Conservation (phyloP, 37 sponge, comb jelly and placozoan species). For the Crambe crambe region DNA sequence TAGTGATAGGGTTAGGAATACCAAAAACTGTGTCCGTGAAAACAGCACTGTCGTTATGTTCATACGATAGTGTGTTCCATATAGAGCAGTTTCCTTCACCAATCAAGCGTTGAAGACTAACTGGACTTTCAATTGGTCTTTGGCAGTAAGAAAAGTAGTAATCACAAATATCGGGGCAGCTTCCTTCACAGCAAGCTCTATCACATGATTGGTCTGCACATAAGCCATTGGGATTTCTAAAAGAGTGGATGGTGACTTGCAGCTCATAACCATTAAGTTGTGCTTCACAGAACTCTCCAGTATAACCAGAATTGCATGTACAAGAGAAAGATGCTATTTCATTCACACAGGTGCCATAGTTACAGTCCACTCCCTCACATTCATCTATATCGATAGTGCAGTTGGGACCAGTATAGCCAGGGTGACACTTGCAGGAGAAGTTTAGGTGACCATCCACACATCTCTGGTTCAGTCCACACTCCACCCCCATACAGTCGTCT, state of each 20-base stretch:
- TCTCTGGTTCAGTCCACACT: no score
- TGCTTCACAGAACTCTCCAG: slow-evolving; percentile 51
- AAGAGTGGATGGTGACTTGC: neutral
- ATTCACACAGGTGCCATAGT: slow-evolving; percentile 56
- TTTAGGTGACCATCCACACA: no score
- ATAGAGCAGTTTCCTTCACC: neutral
- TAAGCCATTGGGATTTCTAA: neutral
- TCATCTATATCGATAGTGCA: slow-evolving; percentile 68
- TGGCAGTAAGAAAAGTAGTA: slow-evolving; percentile 3
- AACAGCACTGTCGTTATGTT: neutral
- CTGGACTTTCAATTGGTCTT: neutral
- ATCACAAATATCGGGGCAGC: neutral
- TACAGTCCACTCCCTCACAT: slow-evolving; percentile 48
- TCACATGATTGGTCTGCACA: neutral
- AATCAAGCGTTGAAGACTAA: neutral
- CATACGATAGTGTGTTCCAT: neutral
- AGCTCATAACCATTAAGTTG: slow-evolving; percentile 8
- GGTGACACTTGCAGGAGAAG: slow-evolving; percentile 12
- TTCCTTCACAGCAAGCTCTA: neutral
- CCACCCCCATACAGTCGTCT: no score
- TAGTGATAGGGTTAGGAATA: neutral
- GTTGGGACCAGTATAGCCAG: slow-evolving; percentile 8
- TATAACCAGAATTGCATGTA: slow-evolving; percentile 40
- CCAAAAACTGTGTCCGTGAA: neutral
- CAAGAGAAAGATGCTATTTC: slow-evolving; percentile 36